Percentiles rank a stretch among this genome's conserved stretches.
phyloP scores from a whole-genome alignment of 2,113 vertebrate genomes.

The Camelus dromedarius region DNA sequence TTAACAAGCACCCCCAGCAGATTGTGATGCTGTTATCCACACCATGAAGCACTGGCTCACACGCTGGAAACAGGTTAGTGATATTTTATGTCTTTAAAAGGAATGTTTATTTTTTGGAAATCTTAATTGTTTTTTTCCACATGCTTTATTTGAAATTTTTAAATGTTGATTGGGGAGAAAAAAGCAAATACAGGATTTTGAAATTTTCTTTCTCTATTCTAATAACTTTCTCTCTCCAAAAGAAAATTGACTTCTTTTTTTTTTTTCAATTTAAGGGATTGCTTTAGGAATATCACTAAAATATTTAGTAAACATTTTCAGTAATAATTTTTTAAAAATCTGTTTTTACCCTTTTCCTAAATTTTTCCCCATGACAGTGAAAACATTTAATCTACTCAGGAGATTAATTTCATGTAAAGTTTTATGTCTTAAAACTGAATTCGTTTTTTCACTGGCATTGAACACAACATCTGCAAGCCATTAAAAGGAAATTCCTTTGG shows the following conservation, averaged over 20 bases:
- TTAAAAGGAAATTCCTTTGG: slow-evolving; percentile 70
- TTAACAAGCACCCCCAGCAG: not conserved
- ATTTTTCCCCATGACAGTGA: slow-evolving; percentile 25
- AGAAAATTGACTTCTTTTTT: not conserved
- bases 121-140: not conserved
- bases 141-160: not conserved
- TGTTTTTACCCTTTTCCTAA: slow-evolving; percentile 36
- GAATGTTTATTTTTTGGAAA: not conserved
- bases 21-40: not conserved
- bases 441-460: slow-evolving; percentile 58
- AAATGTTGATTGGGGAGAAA: not conserved
- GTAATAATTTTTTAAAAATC: not conserved
- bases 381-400: slow-evolving; percentile 50
- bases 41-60: not conserved
- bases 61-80: not conserved
- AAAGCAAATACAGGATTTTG: not conserved
- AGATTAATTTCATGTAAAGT: slow-evolving; percentile 49
- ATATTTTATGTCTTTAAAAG: not conserved
- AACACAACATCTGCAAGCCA: slow-evolving; percentile 70
- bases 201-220: not conserved
- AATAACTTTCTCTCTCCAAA: not conserved
- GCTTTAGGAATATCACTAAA: slow-evolving; percentile 37
- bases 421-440: slow-evolving; percentile 65
- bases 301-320: slow-evolving; percentile 63
- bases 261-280: not conserved